phyloP scores from a whole-genome alignment of 2,888 invertebrate species.

The Onchidella celtica region DNA sequence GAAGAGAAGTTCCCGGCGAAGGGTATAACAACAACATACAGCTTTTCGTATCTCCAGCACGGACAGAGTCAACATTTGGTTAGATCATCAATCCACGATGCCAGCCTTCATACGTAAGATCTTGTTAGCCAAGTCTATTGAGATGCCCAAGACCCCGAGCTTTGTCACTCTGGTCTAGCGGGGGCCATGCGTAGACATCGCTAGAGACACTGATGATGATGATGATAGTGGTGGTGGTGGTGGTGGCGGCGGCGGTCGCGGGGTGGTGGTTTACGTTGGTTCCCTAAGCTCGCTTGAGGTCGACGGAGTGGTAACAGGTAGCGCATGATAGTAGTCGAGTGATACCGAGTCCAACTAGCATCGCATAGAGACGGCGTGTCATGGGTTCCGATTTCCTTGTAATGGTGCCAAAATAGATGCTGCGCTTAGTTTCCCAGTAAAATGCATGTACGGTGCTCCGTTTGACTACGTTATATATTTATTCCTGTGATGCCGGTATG shows the following conservation, averaged over 20 bases:
- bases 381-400: neutral
- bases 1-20: neutral
- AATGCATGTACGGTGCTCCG: neutral
- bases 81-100: neutral
- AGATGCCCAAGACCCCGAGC: neutral
- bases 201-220: neutral
- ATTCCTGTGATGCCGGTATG: too few species aligned
- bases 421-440: neutral
- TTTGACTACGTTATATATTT: neutral
- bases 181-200: neutral
- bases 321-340: neutral
- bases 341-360: neutral
- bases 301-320: neutral
- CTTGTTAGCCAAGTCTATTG: neutral
- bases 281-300: neutral
- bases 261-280: neutral
- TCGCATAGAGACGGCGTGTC: neutral
- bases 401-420: neutral
- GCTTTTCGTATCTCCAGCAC: neutral
- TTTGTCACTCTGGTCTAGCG: neutral
- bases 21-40: neutral
- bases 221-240: neutral
- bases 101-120: neutral
- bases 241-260: neutral
- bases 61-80: neutral